Conservation (phyloP, 2,113 vertebrate genomes). For the Menura novaehollandiae region DNA sequence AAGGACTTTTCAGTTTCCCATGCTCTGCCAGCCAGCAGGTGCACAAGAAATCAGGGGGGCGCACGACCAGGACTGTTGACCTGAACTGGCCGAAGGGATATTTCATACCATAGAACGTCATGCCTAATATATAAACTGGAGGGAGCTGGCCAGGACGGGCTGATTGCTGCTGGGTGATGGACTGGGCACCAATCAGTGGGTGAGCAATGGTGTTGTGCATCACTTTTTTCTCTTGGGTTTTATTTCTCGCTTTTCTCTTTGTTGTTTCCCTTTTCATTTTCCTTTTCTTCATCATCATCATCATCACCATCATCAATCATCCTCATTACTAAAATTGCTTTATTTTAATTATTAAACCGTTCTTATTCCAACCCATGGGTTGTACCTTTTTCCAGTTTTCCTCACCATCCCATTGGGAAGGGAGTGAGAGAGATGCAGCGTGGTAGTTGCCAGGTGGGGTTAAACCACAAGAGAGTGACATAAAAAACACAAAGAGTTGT, state of each 20-base stretch:
- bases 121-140: neutral
- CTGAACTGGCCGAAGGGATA: neutral
- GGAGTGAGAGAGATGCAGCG: rapidly evolving
- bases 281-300: neutral
- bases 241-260: neutral
- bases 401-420: neutral
- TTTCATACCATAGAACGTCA: too few species aligned
- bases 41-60: neutral
- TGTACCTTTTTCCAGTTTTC: neutral
- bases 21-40: neutral
- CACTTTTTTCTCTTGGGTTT: neutral
- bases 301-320: too few species aligned
- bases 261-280: neutral
- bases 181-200: too few species aligned
- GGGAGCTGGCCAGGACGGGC: neutral
- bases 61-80: neutral
- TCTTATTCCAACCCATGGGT: neutral
- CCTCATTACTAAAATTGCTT: neutral
- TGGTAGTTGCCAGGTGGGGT: neutral
- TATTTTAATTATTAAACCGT: neutral
- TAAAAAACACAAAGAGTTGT: neutral
- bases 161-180: neutral
- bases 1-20: neutral
- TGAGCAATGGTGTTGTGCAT: neutral
- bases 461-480: neutral